phyloP scores from a whole-genome alignment of 2,888 invertebrate species.

The Zaprionus lineosus region DNA sequence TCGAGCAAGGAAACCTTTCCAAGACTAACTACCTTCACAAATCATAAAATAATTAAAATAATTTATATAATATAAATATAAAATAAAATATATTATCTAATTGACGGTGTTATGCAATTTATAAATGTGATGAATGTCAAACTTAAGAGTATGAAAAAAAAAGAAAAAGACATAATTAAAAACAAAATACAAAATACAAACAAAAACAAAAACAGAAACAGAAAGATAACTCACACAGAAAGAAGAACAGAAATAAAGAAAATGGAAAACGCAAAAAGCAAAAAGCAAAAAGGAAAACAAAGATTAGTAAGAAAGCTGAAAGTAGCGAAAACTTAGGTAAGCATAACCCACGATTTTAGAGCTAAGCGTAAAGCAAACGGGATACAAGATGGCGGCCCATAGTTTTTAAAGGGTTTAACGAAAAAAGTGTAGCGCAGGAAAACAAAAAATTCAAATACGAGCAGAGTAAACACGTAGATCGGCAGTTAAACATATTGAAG shows the following conservation, averaged over 20 bases:
- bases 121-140: conserved; percentile 79
- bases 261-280: conserved; percentile 20
- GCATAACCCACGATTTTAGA: conserved; percentile 75
- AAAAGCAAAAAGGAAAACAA: conserved; percentile 18
- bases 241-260: neutral
- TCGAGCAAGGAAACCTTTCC: conserved; percentile 74
- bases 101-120: conserved; percentile 77
- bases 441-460: conserved; percentile 5
- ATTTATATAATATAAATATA: conserved; percentile 39
- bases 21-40: conserved; percentile 76
- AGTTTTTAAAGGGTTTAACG: conserved; percentile 59
- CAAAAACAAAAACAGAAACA: conserved; percentile 15
- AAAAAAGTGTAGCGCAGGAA: conserved; percentile 28
- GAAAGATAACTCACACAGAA: too few relatives aligned
- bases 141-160: conserved; percentile 66
- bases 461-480: conserved; percentile 17
- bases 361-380: conserved; percentile 60
- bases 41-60: conserved; percentile 49
- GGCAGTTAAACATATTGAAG: conserved; percentile 1
- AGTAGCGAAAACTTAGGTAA: conserved; percentile 66
- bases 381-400: conserved; percentile 49
- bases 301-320: conserved; percentile 63
- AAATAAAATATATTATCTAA: conserved; percentile 72
- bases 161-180: conserved; percentile 26
- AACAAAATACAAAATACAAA: conserved; percentile 20